Evolutionary conservation across 37 sponge, comb jelly and placozoan genomes (phyloP).

Genomic region (Chondrilla cf. caribensis): DNA sequence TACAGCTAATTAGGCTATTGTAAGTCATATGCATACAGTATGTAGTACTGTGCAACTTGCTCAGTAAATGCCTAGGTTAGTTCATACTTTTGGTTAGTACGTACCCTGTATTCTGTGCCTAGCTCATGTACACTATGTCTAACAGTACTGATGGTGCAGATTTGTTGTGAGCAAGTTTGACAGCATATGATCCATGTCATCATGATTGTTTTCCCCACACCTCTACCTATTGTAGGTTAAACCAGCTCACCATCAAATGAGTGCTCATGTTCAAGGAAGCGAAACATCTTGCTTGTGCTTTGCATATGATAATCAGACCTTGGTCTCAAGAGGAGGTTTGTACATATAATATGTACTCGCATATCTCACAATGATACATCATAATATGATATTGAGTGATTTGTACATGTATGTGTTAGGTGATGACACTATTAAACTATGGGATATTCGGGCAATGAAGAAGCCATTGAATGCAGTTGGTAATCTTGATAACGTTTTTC

Average conservation of each 20-base stretch:
- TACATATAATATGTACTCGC: background rate
- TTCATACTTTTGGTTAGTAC: too few species aligned
- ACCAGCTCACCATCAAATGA: conserved; percentile 48
- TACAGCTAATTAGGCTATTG: too few species aligned
- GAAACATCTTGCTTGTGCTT: conserved; percentile 82
- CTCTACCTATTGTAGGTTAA: too few species aligned
- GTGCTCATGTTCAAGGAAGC: conserved; percentile 69
- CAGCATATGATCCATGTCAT: too few species aligned
- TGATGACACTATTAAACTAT: conserved; percentile 89
- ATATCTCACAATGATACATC: background rate
- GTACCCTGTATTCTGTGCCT: too few species aligned
- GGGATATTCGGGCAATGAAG: conserved; percentile 85
- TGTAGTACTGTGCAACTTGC: too few species aligned
- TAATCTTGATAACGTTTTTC: conserved; percentile 56
- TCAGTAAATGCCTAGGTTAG: too few species aligned
- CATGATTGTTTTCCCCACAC: too few species aligned
- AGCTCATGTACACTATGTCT: too few species aligned
- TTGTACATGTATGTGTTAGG: conserved; percentile 35
- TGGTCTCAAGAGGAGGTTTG: conserved; percentile 80
- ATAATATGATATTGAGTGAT: background rate
- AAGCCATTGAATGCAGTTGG: conserved; percentile 63
- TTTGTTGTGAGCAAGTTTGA: too few species aligned
- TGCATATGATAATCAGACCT: conserved; percentile 62
- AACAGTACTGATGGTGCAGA: too few species aligned
- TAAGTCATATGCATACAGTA: too few species aligned